These are phyloP conservation scores for Drosophila bocki DNA, from an alignment of 1,140 invertebrate species.

Conservation along the genomic window DNA sequence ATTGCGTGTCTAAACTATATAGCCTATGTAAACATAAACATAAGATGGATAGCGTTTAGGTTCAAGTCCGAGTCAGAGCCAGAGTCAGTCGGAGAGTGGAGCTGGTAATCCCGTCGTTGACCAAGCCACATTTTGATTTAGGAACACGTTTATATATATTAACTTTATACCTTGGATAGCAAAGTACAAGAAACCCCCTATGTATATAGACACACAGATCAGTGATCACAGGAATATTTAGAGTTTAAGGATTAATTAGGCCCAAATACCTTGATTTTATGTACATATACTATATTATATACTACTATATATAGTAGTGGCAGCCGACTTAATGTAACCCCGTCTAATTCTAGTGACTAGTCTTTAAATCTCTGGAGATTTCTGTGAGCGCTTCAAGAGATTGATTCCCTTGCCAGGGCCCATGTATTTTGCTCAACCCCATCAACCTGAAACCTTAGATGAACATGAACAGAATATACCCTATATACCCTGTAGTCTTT, in stretches of 20 bases:
- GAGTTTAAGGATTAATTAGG: slow-evolving; percentile 6
- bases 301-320: slow-evolving; percentile 4
- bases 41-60: background rate
- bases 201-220: slow-evolving; percentile 20
- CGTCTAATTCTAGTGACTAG: background rate
- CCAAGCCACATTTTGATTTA: slow-evolving; percentile 41
- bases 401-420: slow-evolving; percentile 5
- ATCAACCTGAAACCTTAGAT: background rate
- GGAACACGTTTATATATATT: slow-evolving; percentile 1
- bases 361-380: slow-evolving; percentile 10
- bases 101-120: slow-evolving; percentile 55
- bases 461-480: background rate
- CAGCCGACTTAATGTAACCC: slow-evolving; percentile 22
- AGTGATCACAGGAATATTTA: slow-evolving; percentile 13
- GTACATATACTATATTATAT: slow-evolving; percentile 3
- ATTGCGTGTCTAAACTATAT: slow-evolving; percentile 12
- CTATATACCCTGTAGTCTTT: background rate
- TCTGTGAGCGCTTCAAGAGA: slow-evolving; percentile 19
- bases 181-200: slow-evolving; percentile 20
- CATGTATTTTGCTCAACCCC: slow-evolving; percentile 11
- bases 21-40: background rate
- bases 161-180: slow-evolving; percentile 1
- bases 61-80: slow-evolving; percentile 9
- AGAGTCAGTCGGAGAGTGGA: slow-evolving; percentile 39
- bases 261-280: slow-evolving; percentile 4